These are phyloP conservation scores for Tenthredo amoena DNA, from an alignment of 2,888 invertebrate genomes.

Conservation along the genomic window DNA sequence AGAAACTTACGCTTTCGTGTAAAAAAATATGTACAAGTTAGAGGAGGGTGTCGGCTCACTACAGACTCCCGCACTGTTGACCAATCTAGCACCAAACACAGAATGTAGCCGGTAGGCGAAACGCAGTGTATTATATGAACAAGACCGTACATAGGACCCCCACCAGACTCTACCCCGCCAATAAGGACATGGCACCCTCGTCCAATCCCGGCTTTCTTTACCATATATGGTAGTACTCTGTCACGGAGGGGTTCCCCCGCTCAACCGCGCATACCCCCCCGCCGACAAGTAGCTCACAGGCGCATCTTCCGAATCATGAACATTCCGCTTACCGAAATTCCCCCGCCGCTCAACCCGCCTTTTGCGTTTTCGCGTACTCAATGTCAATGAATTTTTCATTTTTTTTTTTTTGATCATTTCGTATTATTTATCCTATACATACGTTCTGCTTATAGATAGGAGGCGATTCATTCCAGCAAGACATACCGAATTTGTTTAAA, in stretches of 20 bases:
- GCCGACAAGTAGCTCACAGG: slow-evolving; percentile 29
- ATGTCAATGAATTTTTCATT: slow-evolving; percentile 59
- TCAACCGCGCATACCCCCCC: slow-evolving; percentile 61
- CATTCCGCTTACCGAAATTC: slow-evolving; percentile 47
- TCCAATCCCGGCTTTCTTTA: slow-evolving; percentile 87
- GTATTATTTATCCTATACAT: not conserved
- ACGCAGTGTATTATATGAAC: slow-evolving; percentile 74
- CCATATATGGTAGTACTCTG: slow-evolving; percentile 89
- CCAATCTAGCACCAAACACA: slow-evolving; percentile 74
- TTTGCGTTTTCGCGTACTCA: slow-evolving; percentile 53
- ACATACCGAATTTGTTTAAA: not conserved
- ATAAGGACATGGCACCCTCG: slow-evolving; percentile 76
- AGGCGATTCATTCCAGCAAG: not conserved
- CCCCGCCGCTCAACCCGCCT: slow-evolving; percentile 34
- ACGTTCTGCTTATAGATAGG: not conserved
- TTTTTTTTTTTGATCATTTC: slow-evolving; percentile 1
- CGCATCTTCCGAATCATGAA: slow-evolving; percentile 55
- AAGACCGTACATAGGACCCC: slow-evolving; percentile 67
- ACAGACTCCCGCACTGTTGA: slow-evolving; percentile 66
- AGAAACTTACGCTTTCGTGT: slow-evolving; percentile 63
- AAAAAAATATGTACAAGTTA: slow-evolving; percentile 72
- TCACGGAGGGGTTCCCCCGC: slow-evolving; percentile 80
- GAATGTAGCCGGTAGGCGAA: slow-evolving; percentile 73
- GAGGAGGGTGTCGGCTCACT: slow-evolving; percentile 65
- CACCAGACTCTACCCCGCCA: slow-evolving; percentile 68